These are phyloP conservation scores for Calidris pygmaea DNA, from an alignment of 2,113 vertebrate genomes.

Conservation along the genomic window DNA sequence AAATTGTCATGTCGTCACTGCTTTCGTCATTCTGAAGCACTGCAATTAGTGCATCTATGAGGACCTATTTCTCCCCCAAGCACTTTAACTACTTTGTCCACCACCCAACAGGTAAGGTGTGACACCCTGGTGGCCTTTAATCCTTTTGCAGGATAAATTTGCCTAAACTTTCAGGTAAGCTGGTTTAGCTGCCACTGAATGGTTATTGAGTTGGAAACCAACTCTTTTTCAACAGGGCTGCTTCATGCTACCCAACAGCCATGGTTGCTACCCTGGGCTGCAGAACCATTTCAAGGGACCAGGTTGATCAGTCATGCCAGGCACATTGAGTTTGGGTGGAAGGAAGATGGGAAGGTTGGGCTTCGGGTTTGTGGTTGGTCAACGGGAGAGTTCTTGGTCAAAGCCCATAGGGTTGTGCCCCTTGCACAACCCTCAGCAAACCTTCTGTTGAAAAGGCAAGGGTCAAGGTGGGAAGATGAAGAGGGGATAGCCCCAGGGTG, in stretches of 20 bases:
- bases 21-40: not conserved
- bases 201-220: not conserved
- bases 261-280: not conserved
- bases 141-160: not conserved
- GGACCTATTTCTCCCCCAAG: not conserved
- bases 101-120: not conserved
- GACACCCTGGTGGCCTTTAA: not conserved
- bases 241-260: not conserved
- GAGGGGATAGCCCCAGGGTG: not conserved
- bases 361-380: not conserved
- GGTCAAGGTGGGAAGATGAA: not conserved
- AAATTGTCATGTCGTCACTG: rapidly evolving
- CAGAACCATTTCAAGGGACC: not conserved
- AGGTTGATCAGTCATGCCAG: not conserved
- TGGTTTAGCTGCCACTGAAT: not conserved
- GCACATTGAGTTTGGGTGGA: rapidly evolving
- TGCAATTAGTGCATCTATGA: not conserved
- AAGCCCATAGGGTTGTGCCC: not conserved
- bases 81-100: not conserved
- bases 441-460: not conserved
- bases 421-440: not conserved
- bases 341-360: not conserved
- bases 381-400: not conserved
- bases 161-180: not conserved
- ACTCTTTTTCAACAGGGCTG: not conserved